Conservation (phyloP, 2,888 invertebrate genomes). For the Calephelis perditalis region DNA sequence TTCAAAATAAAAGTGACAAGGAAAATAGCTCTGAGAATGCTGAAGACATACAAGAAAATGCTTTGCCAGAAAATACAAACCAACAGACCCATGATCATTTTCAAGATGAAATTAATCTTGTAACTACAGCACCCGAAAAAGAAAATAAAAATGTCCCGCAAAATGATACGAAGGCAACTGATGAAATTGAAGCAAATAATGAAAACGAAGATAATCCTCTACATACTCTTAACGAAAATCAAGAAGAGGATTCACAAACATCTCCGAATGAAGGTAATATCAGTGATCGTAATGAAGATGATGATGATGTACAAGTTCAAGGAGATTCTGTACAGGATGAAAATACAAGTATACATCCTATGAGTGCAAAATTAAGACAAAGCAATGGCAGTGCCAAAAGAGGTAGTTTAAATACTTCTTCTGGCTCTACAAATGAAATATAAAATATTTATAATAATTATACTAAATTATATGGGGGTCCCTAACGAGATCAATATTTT, state of each 20-base stretch:
- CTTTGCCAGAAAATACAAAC: neutral
- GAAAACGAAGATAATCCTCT: slow-evolving; percentile 15
- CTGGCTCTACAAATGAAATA: slow-evolving; percentile 65
- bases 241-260: slow-evolving; percentile 45
- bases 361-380: slow-evolving; percentile 55
- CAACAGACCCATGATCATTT: slow-evolving; percentile 14
- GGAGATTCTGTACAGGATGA: slow-evolving; percentile 58
- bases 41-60: slow-evolving; percentile 21
- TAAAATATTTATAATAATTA: slow-evolving; percentile 41
- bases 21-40: slow-evolving; percentile 22
- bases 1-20: slow-evolving; percentile 16
- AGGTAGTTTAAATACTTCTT: slow-evolving; percentile 58
- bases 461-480: slow-evolving; percentile 60
- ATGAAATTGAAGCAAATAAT: slow-evolving; percentile 12
- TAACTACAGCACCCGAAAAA: slow-evolving; percentile 1
- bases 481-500: slow-evolving; percentile 73
- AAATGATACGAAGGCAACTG: slow-evolving; percentile 23
- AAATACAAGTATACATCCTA: slow-evolving; percentile 56
- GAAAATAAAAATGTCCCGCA: slow-evolving; percentile 23
- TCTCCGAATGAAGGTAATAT: slow-evolving; percentile 59
- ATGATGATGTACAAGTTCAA: slow-evolving; percentile 75
- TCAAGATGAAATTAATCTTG: neutral
- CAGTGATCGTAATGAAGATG: slow-evolving; percentile 67
- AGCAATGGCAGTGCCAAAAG: slow-evolving; percentile 53
- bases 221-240: slow-evolving; percentile 7